Conservation (phyloP, 2,113 vertebrate species). For the human (Homo sapiens) region GRCh38 chr4:150138001-150138500, state of each 20-base stretch:
- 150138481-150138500: too few relatives aligned
- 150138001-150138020: neutral
- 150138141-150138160: neutral
- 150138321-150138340: neutral
- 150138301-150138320: neutral
- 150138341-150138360: too few relatives aligned
- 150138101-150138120: neutral
- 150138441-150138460: too few relatives aligned
- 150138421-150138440: too few relatives aligned
- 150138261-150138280: neutral
- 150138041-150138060: neutral
- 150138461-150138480: too few relatives aligned
- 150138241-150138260: neutral
- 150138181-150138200: neutral
- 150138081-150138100: neutral
- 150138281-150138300: neutral
- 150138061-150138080: neutral
- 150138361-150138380: too few relatives aligned
- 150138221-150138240: neutral
- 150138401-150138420: too few relatives aligned
- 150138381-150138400: too few relatives aligned
- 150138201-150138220: neutral
- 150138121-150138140: neutral
- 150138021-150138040: neutral
- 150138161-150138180: neutral